Percentiles rank a stretch among this genome's conserved stretches.
Conservation (phyloP, 2,797 vertebrate genomes). For the Anas georgica region DNA sequence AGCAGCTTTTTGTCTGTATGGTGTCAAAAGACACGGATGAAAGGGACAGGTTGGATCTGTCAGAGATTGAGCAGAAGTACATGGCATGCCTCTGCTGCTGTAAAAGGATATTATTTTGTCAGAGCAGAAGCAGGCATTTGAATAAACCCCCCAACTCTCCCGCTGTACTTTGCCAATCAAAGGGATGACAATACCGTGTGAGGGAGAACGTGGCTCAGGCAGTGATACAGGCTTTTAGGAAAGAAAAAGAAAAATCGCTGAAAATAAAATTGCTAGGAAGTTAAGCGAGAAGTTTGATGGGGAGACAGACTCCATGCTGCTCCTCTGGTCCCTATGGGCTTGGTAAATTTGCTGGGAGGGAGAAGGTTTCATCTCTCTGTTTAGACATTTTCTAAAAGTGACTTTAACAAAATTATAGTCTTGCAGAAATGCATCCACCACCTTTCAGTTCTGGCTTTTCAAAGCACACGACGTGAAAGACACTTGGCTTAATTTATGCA, state of each 20-base stretch:
- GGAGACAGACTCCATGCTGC: rapidly evolving
- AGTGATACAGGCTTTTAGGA: not conserved
- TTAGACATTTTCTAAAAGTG: not conserved
- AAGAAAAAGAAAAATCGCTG: not conserved
- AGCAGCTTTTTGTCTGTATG: not conserved
- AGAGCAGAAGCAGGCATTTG: not conserved
- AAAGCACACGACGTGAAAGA: not conserved
- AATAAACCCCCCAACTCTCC: not conserved
- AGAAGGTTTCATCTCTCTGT: not conserved
- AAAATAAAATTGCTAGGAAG: not conserved
- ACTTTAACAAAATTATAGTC: not conserved
- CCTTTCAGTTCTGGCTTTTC: conserved; percentile 4
- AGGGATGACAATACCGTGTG: not conserved
- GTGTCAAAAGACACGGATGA: not conserved
- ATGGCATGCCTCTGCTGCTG: not conserved
- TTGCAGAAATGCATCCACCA: not conserved
- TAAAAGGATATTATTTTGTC: not conserved
- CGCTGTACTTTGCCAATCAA: not conserved
- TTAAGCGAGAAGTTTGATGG: not conserved
- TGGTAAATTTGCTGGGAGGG: not conserved
- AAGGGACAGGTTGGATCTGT: not conserved
- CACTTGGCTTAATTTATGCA: not conserved
- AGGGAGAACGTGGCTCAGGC: not conserved
- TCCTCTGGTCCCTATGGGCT: not conserved
- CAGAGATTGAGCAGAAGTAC: not conserved